Evolutionary conservation across 30 jellyfish, hydroid and myxozoan genomes (phyloP), one percentile per base, ranked within the genome.

Genomic region (Pseudorhiza aurosa): DNA sequence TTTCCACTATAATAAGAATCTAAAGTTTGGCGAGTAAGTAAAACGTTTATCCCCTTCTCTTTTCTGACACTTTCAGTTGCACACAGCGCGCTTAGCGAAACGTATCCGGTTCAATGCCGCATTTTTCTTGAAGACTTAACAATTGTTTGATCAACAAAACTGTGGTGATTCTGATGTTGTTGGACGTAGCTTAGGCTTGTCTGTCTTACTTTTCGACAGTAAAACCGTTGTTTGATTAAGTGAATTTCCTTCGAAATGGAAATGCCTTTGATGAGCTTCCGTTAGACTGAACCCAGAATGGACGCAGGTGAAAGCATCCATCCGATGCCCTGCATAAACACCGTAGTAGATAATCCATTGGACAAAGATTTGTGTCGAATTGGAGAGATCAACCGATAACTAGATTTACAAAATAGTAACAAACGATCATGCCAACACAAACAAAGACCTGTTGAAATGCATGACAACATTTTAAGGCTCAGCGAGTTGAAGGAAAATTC

Each of bases 191-290:
- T 53, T 53, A 21, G 1, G 5, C 5, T 53, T 39, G 67, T 2
- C 12, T 21, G n/a, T 21, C 22, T 10, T n/a, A n/a, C n/a, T n/a
- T n/a, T n/a, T n/a, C 67, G 67, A 35, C 14, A 28, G n/a, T 15
- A 35, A 36, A 35, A 47, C 46, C 43, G 50, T 33, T 32, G 57
- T 26, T 68, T 68, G 82, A 43, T 19, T 29, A 42, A 17, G 22
- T n/a, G 65, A 44, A 39, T 44, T 39, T 39, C 65, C 65, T 44
- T n/a, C 15, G 49, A 42, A 51, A 22, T 39, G 17, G 82, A 68
- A 11, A 32, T 36, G 65, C 82, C 44, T 68, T 44, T 53, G 49
- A 22, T 27, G 18, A 39, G 35, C 68, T 73, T 73, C 86, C 86
- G 86, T 73, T 49, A 73, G 59, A 39, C 35, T 73, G 44, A 50